Conservation (phyloP, 1,140 invertebrate species). For the Aphis gossypii region DNA sequence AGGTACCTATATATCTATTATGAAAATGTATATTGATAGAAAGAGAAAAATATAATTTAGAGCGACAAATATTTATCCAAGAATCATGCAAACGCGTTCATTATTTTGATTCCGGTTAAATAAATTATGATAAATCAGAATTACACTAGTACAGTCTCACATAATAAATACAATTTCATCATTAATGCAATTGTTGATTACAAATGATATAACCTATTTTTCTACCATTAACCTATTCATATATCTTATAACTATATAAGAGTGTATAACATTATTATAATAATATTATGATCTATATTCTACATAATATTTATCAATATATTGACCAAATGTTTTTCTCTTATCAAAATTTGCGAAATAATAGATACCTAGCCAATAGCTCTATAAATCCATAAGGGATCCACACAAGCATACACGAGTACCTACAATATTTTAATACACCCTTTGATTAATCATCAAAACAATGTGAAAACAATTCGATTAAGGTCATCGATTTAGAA, state of each 20-base stretch:
- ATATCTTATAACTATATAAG: not conserved
- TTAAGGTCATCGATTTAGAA: not conserved
- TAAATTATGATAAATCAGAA: not conserved
- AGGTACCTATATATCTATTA: too few species aligned
- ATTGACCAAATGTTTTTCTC: not conserved
- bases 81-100: not conserved
- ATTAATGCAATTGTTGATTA: not conserved
- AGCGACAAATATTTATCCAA: not conserved
- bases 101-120: not conserved
- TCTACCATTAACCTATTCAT: not conserved
- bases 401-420: not conserved
- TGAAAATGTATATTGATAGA: too few species aligned
- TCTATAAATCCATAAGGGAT: not conserved
- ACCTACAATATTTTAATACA: not conserved
- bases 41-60: not conserved
- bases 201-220: not conserved
- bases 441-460: not conserved
- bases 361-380: not conserved
- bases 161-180: not conserved
- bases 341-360: not conserved
- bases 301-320: not conserved
- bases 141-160: not conserved
- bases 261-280: not conserved
- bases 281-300: not conserved
- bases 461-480: not conserved